Percentiles rank a stretch among this genome's conserved stretches.
These are phyloP conservation scores for Lissocephala sabroskyi DNA, from an alignment of 2,888 invertebrate species.

Conservation along the genomic window DNA sequence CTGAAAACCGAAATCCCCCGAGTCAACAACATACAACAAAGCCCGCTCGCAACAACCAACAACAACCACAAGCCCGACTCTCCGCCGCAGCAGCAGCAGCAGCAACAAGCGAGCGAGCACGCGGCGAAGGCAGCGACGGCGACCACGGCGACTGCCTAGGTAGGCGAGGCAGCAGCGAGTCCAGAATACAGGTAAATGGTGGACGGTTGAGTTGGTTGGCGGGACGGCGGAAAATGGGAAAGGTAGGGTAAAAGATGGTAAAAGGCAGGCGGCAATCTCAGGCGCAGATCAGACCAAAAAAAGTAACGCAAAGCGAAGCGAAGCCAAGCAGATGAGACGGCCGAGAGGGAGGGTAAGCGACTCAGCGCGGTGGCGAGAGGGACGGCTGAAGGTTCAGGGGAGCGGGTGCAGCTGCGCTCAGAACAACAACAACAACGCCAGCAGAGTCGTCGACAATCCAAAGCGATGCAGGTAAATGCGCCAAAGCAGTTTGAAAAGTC, in stretches of 20 bases:
- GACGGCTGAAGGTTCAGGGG: not conserved
- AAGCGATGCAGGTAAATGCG: slow-evolving; percentile 32
- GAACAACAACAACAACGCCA: slow-evolving; percentile 20
- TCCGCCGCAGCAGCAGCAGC: not conserved
- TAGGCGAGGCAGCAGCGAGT: slow-evolving; percentile 20
- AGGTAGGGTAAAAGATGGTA: slow-evolving; percentile 24
- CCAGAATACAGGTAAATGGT: slow-evolving; percentile 47
- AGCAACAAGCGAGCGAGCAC: not conserved
- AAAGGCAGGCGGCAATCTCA: slow-evolving; percentile 48
- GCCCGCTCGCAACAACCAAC: not conserved
- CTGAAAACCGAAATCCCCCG: slow-evolving; percentile 41
- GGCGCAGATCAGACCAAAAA: slow-evolving; percentile 40
- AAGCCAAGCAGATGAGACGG: slow-evolving; percentile 4
- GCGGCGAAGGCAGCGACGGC: slow-evolving; percentile 19
- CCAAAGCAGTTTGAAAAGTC: slow-evolving; percentile 37
- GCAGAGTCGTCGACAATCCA: slow-evolving; percentile 24
- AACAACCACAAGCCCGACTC: not conserved
- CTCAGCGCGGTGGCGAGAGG: no score
- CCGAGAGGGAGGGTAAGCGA: not conserved
- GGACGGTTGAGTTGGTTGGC: no score
- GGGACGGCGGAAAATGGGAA: slow-evolving; percentile 46
- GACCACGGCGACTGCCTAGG: no score
- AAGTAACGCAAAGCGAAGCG: slow-evolving; percentile 36
- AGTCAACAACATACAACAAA: slow-evolving; percentile 12
- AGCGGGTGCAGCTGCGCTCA: slow-evolving; percentile 38